phyloP scores from a whole-genome alignment of 2,797 vertebrate genomes.

The Hypotaenidia philippensis region DNA sequence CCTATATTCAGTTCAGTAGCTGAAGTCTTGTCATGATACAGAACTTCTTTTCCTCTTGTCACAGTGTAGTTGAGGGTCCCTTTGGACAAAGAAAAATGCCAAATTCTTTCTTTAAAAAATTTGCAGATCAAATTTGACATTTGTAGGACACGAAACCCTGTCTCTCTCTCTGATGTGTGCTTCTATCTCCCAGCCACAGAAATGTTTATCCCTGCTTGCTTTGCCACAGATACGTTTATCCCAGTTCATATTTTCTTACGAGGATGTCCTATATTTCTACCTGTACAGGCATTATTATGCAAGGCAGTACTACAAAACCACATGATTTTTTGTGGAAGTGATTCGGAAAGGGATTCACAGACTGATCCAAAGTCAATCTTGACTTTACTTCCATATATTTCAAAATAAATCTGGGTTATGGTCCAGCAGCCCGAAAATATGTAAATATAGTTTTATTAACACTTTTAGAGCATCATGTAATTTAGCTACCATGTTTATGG shows the following conservation, averaged over 20 bases:
- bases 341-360: not conserved
- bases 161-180: not conserved
- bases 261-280: not conserved
- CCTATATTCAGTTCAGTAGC: not conserved
- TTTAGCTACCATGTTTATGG: not conserved
- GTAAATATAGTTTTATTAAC: not conserved
- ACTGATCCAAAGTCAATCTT: not conserved
- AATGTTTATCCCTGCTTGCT: not conserved
- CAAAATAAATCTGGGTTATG: not conserved
- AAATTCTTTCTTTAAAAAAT: not conserved
- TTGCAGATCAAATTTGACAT: not conserved
- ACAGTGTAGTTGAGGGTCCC: not conserved
- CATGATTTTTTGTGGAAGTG: not conserved
- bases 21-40: not conserved
- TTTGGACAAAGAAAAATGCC: not conserved
- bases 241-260: not conserved
- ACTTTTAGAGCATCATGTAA: not conserved
- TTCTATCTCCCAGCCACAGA: not conserved
- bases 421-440: not conserved
- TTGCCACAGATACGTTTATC: not conserved
- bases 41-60: not conserved
- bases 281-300: not conserved
- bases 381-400: not conserved
- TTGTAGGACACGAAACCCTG: not conserved
- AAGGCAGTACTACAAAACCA: not conserved